A percentile compares a stretch with the other conserved stretches of the same genome.
Evolutionary conservation across 2,888 invertebrate genomes (phyloP).

Genomic region (Ophioninae sp.): DNA sequence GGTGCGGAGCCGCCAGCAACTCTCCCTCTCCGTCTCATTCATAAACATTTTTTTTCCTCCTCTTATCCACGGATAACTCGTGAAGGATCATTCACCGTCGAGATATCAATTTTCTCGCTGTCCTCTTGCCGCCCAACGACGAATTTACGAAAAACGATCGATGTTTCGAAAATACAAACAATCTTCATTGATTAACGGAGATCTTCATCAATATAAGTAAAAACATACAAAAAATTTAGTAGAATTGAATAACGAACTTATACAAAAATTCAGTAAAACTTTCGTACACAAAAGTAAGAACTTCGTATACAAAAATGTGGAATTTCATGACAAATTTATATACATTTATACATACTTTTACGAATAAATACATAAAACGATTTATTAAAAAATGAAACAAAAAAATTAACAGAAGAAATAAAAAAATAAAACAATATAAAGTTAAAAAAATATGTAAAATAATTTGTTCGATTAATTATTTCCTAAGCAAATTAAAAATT

Average conservation of each 20-base stretch:
- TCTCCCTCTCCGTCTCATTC: constrained; percentile 44
- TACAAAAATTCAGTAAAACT: too few species aligned
- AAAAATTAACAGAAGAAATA: too few species aligned
- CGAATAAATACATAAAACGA: not conserved
- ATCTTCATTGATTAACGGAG: not conserved
- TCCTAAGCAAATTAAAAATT: not conserved
- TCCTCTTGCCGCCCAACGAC: constrained; percentile 35
- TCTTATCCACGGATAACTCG: constrained; percentile 31
- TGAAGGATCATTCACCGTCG: constrained; percentile 55
- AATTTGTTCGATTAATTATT: not conserved
- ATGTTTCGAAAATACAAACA: not conserved
- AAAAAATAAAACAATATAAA: too few species aligned
- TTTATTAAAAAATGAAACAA: too few species aligned
- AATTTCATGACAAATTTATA: too few species aligned
- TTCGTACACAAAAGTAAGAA: too few species aligned
- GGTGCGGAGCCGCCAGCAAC: constrained; percentile 52
- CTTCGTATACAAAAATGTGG: too few species aligned
- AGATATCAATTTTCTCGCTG: constrained; percentile 56
- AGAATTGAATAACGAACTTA: too few species aligned
- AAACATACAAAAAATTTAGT: not conserved
- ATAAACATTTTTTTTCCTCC: constrained; percentile 22
- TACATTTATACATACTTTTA: too few species aligned
- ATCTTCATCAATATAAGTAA: constrained; percentile 1
- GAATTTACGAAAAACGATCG: constrained; percentile 33
- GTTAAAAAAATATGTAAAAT: too few species aligned